Conservation (phyloP, 2,113 vertebrate species). For the Chauna torquata region DNA sequence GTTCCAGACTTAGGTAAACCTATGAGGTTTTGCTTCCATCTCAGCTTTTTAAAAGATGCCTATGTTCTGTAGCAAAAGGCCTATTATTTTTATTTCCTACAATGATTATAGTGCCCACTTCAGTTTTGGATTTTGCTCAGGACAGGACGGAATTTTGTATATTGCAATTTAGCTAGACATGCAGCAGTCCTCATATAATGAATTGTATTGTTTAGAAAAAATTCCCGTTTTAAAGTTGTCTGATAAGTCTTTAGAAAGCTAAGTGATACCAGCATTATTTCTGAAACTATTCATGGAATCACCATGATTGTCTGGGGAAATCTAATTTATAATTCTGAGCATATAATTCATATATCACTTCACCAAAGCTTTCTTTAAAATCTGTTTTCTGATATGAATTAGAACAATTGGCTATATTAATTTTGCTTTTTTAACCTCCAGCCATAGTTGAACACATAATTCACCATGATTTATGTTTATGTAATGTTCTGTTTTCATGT, state of each 20-base stretch:
- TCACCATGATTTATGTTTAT: conserved; percentile 57
- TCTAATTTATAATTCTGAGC: conserved; percentile 71
- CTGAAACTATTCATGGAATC: conserved; percentile 69
- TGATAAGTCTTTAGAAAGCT: conserved; percentile 60
- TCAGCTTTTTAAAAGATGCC: background rate
- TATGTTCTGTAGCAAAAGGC: background rate
- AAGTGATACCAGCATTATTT: conserved; percentile 56
- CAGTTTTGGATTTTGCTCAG: conserved; percentile 10
- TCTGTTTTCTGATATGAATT: conserved; percentile 44
- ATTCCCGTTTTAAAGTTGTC: conserved; percentile 67
- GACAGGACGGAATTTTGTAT: background rate
- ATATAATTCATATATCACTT: conserved; percentile 55
- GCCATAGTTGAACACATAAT: conserved; percentile 38
- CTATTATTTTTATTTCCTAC: background rate
- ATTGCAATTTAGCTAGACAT: conserved; percentile 55
- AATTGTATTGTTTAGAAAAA: conserved; percentile 40
- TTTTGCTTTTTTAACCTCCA: conserved; percentile 51
- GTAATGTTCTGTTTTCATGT: conserved; percentile 45
- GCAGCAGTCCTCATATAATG: conserved; percentile 40
- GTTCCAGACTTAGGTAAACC: background rate
- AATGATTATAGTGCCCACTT: conserved; percentile 26
- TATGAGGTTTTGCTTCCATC: background rate
- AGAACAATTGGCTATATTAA: conserved; percentile 51
- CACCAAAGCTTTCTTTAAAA: conserved; percentile 56
- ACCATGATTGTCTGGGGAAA: conserved; percentile 66